Percentiles rank a stretch among this genome's conserved stretches.
Evolutionary conservation across 92 coral and sea anemone species (phyloP).

Genomic region (Heteractis magnifica): DNA sequence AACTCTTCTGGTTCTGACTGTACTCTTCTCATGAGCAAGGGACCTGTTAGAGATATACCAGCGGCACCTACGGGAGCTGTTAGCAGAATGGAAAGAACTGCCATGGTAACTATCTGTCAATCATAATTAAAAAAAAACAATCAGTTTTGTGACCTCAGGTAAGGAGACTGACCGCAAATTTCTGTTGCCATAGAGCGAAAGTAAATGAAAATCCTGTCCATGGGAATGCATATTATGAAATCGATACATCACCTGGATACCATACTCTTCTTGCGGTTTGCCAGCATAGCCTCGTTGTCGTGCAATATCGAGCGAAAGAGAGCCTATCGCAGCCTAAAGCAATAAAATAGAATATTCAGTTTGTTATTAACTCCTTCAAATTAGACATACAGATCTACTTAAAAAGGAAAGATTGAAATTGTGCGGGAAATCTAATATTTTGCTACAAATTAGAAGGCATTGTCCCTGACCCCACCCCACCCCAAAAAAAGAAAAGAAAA

Average conservation of each 20-base stretch:
- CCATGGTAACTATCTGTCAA: conserved; percentile 83
- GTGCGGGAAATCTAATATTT: too few species aligned
- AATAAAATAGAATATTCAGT: not conserved
- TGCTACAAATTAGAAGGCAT: too few species aligned
- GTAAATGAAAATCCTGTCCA: too few species aligned
- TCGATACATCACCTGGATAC: conserved; percentile 68
- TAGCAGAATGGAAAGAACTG: conserved; percentile 89
- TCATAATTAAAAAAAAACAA: not conserved
- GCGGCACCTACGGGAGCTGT: conserved; percentile 97
- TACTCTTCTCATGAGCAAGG: conserved; percentile 64
- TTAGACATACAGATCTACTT: too few species aligned
- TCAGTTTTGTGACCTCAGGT: too few species aligned
- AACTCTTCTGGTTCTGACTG: conserved; percentile 16
- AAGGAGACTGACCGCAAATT: too few species aligned
- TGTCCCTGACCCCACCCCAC: too few species aligned
- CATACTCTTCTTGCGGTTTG: conserved; percentile 77
- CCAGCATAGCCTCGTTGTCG: conserved; percentile 85
- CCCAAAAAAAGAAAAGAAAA: too few species aligned
- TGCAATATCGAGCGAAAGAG: conserved; percentile 84
- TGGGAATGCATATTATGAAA: not conserved
- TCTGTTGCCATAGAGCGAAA: too few species aligned
- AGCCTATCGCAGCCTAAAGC: conserved; percentile 93
- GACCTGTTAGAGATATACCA: conserved; percentile 77
- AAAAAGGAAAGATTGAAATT: too few species aligned
- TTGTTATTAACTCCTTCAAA: not conserved